These are phyloP conservation scores for Staurois parvus DNA, from an alignment of 2,797 vertebrate genomes.

Conservation along the genomic window DNA sequence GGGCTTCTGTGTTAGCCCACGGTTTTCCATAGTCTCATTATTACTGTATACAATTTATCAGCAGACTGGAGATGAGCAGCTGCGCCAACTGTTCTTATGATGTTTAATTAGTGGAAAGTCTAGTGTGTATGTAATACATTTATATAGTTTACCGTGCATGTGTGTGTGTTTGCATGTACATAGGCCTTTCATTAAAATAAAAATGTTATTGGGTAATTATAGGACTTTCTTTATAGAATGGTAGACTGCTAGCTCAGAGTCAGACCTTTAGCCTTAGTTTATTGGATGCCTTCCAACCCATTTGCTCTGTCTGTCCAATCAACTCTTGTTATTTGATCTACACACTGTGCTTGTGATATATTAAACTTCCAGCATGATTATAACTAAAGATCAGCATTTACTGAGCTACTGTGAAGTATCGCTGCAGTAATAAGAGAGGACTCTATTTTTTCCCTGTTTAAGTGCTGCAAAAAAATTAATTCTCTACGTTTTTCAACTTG, in stretches of 20 bases:
- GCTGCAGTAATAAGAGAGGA: background rate
- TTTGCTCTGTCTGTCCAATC: background rate
- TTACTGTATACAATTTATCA: background rate
- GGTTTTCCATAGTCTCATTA: conserved; percentile 1
- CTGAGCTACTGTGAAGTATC: background rate
- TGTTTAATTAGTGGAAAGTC: background rate
- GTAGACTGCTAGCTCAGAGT: background rate
- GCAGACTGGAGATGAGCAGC: background rate
- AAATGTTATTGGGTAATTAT: background rate
- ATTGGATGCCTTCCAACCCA: background rate
- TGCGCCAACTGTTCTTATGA: background rate
- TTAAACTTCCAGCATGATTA: background rate
- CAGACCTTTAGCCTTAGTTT: no score
- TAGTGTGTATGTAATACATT: background rate
- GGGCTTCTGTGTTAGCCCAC: background rate
- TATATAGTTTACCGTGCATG: background rate
- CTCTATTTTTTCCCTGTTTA: background rate
- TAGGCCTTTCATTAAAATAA: background rate
- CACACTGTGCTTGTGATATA: background rate
- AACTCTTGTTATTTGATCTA: background rate
- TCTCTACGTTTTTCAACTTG: background rate
- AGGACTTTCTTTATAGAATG: background rate
- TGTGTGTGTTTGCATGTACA: background rate
- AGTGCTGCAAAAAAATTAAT: background rate
- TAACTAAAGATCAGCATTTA: background rate